A percentile compares a stretch with the other conserved stretches of the same genome.
phyloP scores from a whole-genome alignment of 2,113 vertebrate genomes.

The Calypte anna region DNA sequence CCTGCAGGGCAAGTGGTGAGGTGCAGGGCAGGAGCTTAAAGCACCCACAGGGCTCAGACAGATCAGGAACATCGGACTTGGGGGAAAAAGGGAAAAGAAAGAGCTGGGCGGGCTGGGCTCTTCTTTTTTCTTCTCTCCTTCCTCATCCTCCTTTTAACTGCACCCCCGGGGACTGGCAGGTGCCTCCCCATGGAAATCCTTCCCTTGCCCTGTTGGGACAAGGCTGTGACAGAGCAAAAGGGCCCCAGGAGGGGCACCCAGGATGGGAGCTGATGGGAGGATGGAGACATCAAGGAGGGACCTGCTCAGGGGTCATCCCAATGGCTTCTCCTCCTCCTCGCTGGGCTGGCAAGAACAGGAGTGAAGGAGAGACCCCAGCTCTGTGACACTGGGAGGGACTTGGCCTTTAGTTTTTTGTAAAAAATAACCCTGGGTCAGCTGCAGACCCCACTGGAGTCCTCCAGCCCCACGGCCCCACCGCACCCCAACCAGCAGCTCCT shows the following conservation, averaged over 20 bases:
- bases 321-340: background rate
- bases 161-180: background rate
- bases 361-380: background rate
- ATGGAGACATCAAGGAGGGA: background rate
- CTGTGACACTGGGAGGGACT: background rate
- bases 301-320: background rate
- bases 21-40: background rate
- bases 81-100: background rate
- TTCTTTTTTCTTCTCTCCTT: background rate
- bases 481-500: background rate
- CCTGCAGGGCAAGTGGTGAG: fast-evolving
- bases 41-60: slow-evolving; percentile 13
- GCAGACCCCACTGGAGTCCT: background rate
- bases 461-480: fast-evolving
- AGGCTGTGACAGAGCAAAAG: background rate
- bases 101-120: background rate
- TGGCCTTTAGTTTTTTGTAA: background rate
- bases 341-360: background rate
- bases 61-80: slow-evolving; percentile 32
- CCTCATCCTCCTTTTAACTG: slow-evolving; percentile 24
- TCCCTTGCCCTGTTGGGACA: background rate
- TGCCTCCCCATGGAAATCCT: slow-evolving; percentile 50
- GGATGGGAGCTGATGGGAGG: background rate
- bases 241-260: fast-evolving
- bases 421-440: background rate